Evolutionary conservation across 2,888 invertebrate genomes (phyloP).

Genomic region (Epinotia ramella): DNA sequence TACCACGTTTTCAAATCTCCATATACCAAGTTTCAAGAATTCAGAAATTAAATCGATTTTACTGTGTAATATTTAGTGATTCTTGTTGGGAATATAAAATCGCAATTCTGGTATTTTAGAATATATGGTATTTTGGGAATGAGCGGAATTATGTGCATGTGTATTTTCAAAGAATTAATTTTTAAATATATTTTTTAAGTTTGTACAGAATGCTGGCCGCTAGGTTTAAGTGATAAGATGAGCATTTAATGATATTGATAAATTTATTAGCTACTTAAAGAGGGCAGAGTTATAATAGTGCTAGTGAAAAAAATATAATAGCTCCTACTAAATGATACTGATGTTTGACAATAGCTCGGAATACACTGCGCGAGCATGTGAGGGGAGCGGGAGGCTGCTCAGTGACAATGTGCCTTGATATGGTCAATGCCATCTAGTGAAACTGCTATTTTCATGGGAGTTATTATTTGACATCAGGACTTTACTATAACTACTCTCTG

Average conservation of each 20-base stretch:
- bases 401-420: too few relatives aligned
- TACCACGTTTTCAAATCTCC: not conserved
- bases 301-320: not conserved
- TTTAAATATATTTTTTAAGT: constrained; percentile 46
- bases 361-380: too few relatives aligned
- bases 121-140: constrained; percentile 1
- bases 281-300: not conserved
- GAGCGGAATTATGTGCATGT: constrained; percentile 51
- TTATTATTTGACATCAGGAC: not conserved
- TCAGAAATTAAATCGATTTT: not conserved
- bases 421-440: not conserved
- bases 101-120: not conserved
- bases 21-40: not conserved
- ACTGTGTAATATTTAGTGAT: not conserved
- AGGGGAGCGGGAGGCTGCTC: too few relatives aligned
- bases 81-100: not conserved
- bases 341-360: too few relatives aligned
- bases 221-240: constrained; percentile 56
- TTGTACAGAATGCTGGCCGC: constrained; percentile 41
- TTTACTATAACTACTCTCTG: not conserved
- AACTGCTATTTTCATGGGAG: not conserved
- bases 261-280: constrained; percentile 20
- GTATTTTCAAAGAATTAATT: constrained; percentile 44
- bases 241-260: constrained; percentile 50
- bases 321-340: not conserved